phyloP scores from a whole-genome alignment of 2,113 vertebrate genomes.

The Butorides virescens region DNA sequence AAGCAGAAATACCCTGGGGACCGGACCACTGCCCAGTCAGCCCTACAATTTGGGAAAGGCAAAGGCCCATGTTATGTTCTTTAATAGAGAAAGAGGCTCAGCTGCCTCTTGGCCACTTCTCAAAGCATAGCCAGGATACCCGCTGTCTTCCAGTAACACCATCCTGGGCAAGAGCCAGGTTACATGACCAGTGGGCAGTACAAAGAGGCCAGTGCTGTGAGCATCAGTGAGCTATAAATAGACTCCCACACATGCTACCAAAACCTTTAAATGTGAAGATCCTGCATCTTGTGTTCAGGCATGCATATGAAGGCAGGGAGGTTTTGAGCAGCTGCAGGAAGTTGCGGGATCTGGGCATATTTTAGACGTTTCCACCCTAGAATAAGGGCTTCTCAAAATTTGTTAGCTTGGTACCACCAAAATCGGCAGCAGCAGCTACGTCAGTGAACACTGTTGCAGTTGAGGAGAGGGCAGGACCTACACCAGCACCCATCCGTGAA shows the following conservation, averaged over 20 bases:
- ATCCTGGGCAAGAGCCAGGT: background rate
- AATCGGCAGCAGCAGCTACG: background rate
- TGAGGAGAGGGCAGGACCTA: background rate
- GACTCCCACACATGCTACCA: background rate
- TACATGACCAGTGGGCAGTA: background rate
- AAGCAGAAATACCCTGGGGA: background rate
- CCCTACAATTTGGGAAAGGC: constrained; percentile 30
- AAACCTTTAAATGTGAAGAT: background rate
- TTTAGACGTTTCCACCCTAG: background rate
- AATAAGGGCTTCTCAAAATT: background rate
- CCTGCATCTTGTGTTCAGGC: background rate
- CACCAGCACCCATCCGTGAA: background rate
- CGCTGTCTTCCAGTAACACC: background rate
- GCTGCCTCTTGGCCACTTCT: constrained; percentile 11
- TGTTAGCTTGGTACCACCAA: background rate
- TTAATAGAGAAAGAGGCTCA: background rate
- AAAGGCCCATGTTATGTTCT: background rate
- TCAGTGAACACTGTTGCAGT: background rate
- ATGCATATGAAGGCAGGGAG: background rate
- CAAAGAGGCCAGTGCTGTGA: background rate
- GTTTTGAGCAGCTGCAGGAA: background rate
- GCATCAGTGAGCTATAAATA: background rate
- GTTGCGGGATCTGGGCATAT: background rate
- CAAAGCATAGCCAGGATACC: background rate
- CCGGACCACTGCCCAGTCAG: background rate